Evolutionary conservation across 2,113 vertebrate genomes (phyloP).

Genomic region (Ceratotherium simum): DNA sequence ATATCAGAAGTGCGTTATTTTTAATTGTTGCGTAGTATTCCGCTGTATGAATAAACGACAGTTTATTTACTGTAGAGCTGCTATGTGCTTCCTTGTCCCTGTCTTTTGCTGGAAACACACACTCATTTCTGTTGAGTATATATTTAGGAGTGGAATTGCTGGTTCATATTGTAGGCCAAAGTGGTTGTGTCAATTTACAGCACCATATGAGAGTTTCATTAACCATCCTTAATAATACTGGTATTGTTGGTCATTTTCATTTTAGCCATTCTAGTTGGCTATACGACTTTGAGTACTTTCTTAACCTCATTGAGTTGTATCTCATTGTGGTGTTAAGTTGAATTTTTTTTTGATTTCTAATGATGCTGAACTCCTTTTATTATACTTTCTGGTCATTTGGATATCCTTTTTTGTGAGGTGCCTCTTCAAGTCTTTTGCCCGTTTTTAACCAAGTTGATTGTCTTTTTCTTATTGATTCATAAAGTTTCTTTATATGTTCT

Average conservation of each 20-base stretch:
- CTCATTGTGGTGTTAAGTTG: not conserved
- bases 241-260: accelerated
- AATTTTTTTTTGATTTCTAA: not conserved
- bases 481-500: not conserved
- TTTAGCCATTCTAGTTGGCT: not conserved
- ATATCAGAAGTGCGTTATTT: no score
- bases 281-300: not conserved
- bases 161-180: not conserved
- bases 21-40: not conserved
- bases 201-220: accelerated
- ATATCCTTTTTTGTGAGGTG: not conserved
- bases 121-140: not conserved
- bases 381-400: not conserved
- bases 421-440: not conserved
- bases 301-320: not conserved
- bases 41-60: not conserved
- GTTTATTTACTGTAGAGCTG: not conserved
- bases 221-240: not conserved
- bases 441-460: not conserved
- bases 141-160: not conserved
- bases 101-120: not conserved
- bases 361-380: not conserved
- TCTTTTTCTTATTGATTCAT: not conserved
- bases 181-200: not conserved
- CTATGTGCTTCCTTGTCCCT: not conserved